Base-by-base conservation (phyloP, 2,113 vertebrate species). In the Xiphophorus maculatus region DNA sequence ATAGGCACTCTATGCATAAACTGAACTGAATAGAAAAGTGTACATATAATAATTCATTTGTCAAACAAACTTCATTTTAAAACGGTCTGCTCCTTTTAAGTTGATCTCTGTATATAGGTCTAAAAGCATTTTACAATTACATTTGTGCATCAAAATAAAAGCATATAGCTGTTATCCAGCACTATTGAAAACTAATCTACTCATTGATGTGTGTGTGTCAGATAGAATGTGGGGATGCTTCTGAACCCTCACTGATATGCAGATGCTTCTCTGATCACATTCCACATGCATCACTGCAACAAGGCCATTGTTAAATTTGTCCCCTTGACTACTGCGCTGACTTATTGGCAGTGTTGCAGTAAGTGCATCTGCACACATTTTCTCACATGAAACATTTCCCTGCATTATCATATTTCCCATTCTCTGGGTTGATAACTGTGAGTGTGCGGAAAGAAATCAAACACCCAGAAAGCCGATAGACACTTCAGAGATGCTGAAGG, bases 201-300 rank as follows among this genome's bases (percentile, higher is more conserved):
- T 42, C 14, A 37, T 11, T 37, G 35, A 5, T 48, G 44, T 19
- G 44, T 48, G 27, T 64, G 67, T 71, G 28, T 51, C n/a, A 37
- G 71, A 63, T 71, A 74, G 74, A 71, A 71, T 75, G 75, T 65
- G 62, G 32, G 51, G 29, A 42, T 17, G 4, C 69, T 73, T 67
- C 86, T 87, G 82, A 37, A 68, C 80, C 71, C 32, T 74, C 62
- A 65, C 78, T 81, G 84, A 84, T 80, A 81, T 63, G 66, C 66
- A 66, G 79, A 65, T 77, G 29, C 74, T 79, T 54, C 74, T 86
- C 75, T 84, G 68, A 83, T 88, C 60, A 69, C 74, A 64, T 74
- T 82, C 70, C 75, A 78, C 19, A 22, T 29, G 65, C 42, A 66
- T 65, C 29, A 60, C 66, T 69, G 69, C 61, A 63, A 29, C 69